phyloP scores from a whole-genome alignment of 2,888 invertebrate species.

The Adelognathus sp. region DNA sequence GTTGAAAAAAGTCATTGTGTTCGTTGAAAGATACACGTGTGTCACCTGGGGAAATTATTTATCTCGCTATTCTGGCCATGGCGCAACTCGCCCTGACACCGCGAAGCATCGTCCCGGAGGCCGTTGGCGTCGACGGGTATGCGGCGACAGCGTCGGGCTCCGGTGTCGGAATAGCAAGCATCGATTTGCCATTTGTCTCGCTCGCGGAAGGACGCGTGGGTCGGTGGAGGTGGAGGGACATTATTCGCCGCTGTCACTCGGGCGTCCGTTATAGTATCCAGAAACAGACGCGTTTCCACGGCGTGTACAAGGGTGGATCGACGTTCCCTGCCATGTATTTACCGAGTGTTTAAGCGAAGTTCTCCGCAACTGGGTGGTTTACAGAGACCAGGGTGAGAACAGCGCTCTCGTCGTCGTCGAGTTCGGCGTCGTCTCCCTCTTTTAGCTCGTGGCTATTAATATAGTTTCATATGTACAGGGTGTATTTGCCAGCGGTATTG shows the following conservation, averaged over 20 bases:
- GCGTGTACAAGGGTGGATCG: not conserved
- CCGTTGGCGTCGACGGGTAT: slow-evolving; percentile 16
- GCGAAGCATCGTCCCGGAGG: slow-evolving; percentile 19
- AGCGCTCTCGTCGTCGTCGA: not conserved
- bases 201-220: too few species aligned
- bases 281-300: slow-evolving; percentile 6
- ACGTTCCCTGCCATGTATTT: not conserved
- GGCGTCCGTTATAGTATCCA: slow-evolving; percentile 39
- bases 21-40: not conserved
- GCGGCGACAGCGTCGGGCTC: slow-evolving; percentile 28
- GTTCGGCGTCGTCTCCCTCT: not conserved
- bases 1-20: not conserved
- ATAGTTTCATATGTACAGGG: not conserved
- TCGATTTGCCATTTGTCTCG: slow-evolving; percentile 79
- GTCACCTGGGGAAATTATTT: slow-evolving; percentile 4
- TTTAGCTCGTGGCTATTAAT: not conserved
- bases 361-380: slow-evolving; percentile 5
- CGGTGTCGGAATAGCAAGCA: slow-evolving; percentile 60
- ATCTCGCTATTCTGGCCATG: slow-evolving; percentile 11
- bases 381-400: not conserved
- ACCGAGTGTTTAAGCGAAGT: slow-evolving; percentile 45
- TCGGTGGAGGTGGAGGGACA: slow-evolving; percentile 65
- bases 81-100: slow-evolving; percentile 4
- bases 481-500: not conserved
- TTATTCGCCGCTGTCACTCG: slow-evolving; percentile 67